phyloP scores from a whole-genome alignment of 2,113 vertebrate species.

The Dromiciops gliroides region DNA sequence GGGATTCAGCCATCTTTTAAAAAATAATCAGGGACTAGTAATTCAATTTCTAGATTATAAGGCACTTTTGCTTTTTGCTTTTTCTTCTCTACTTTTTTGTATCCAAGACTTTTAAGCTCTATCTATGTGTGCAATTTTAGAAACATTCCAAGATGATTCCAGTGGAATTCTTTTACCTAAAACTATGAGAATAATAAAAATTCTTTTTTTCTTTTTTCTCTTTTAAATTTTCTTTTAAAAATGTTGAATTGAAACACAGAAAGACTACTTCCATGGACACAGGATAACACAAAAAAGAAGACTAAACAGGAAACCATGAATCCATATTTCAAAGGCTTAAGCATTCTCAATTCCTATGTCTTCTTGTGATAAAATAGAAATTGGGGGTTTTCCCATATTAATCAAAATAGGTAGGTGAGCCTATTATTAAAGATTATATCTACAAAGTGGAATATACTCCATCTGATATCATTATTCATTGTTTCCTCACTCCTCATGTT shows the following conservation, averaged over 20 bases:
- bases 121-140: neutral
- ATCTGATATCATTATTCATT: neutral
- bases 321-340: neutral
- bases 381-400: neutral
- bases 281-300: neutral
- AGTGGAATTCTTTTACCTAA: neutral
- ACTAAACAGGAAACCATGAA: neutral
- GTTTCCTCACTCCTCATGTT: neutral
- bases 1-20: constrained; percentile 21
- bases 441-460: neutral
- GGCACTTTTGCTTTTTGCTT: neutral
- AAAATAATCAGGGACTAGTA: constrained; percentile 6
- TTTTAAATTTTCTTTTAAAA: neutral
- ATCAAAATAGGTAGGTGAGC: neutral
- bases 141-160: neutral
- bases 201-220: neutral
- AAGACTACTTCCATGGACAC: neutral
- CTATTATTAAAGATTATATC: neutral
- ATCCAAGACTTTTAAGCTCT: neutral
- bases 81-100: neutral
- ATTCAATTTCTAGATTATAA: neutral
- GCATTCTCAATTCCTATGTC: neutral
- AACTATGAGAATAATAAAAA: neutral
- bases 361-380: neutral
- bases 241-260: neutral